Evolutionary conservation across 2,888 invertebrate species (phyloP).

Genomic region (Athalia cordata): DNA sequence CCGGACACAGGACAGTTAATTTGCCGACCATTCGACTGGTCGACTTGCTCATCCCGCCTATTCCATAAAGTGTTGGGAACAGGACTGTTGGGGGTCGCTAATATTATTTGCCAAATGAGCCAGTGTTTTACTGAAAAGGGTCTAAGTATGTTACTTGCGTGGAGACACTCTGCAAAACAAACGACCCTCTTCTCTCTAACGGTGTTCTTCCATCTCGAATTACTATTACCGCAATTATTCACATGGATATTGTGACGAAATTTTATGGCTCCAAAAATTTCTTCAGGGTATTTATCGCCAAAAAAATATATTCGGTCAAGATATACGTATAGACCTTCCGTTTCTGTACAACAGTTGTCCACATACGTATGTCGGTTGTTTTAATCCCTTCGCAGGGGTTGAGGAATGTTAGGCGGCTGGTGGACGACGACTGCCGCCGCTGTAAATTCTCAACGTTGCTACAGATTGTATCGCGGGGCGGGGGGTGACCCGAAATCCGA

Average conservation of each 20-base stretch:
- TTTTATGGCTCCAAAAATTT: neutral
- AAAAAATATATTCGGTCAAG: neutral
- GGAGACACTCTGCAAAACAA: constrained; percentile 28
- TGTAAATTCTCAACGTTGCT: neutral
- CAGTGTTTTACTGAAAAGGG: constrained; percentile 39
- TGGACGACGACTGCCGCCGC: neutral
- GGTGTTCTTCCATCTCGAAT: constrained; percentile 36
- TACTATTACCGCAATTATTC: neutral
- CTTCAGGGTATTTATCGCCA: neutral
- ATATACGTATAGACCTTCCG: neutral
- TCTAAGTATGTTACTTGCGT: constrained; percentile 28
- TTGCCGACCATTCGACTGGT: constrained; percentile 41
- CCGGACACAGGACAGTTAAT: constrained; percentile 42
- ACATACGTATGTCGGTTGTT: neutral
- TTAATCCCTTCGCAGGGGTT: neutral
- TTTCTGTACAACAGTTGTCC: neutral
- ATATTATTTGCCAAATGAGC: constrained; percentile 42
- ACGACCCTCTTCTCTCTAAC: constrained; percentile 28
- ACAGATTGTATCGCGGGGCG: neutral
- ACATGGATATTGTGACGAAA: neutral
- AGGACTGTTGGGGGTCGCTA: constrained; percentile 42
- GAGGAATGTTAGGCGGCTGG: neutral
- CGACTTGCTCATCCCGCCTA: constrained; percentile 19
- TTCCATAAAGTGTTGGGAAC: constrained; percentile 41
- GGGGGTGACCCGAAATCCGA: constrained; percentile 33